phyloP scores from a whole-genome alignment of 2,113 vertebrate species.

The Anoplopoma fimbria region DNA sequence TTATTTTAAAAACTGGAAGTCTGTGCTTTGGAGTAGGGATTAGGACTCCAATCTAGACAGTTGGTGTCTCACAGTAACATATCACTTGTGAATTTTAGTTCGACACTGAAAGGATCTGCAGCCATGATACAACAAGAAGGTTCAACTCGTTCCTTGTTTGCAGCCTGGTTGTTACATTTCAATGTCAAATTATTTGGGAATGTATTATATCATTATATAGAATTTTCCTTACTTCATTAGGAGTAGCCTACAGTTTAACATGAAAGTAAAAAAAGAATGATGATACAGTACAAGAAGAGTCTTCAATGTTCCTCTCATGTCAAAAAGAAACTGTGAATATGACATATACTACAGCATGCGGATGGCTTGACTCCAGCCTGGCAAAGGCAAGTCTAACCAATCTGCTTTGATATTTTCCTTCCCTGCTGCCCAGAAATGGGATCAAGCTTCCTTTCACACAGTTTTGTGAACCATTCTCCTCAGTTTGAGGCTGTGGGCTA shows the following conservation, averaged over 20 bases:
- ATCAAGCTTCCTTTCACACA: constrained; percentile 30
- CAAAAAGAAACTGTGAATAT: constrained; percentile 24
- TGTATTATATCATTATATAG: neutral
- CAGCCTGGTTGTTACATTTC: too few relatives aligned
- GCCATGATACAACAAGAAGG: too few relatives aligned
- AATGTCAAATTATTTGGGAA: neutral
- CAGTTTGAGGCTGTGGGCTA: constrained; percentile 28
- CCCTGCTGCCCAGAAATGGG: constrained; percentile 43
- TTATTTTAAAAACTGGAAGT: too few relatives aligned
- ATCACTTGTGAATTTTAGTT: too few relatives aligned
- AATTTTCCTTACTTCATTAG: too few relatives aligned
- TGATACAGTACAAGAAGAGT: neutral
- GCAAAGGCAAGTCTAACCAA: constrained; percentile 22
- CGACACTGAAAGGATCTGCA: too few relatives aligned
- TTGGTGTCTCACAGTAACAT: too few relatives aligned
- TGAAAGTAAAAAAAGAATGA: constrained; percentile 5
- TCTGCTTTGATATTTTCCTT: constrained; percentile 54
- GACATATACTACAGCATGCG: constrained; percentile 17
- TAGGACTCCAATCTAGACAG: too few relatives aligned
- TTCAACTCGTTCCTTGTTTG: too few relatives aligned
- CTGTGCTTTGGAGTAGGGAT: too few relatives aligned
- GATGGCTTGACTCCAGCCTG: constrained; percentile 31
- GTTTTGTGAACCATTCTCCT: constrained; percentile 31
- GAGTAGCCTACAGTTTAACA: neutral
- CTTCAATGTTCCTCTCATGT: constrained; percentile 12